A percentile compares a stretch with the other conserved stretches of the same genome.
Conservation (phyloP, 2,888 invertebrate species). For the Liodrosophila aerea region DNA sequence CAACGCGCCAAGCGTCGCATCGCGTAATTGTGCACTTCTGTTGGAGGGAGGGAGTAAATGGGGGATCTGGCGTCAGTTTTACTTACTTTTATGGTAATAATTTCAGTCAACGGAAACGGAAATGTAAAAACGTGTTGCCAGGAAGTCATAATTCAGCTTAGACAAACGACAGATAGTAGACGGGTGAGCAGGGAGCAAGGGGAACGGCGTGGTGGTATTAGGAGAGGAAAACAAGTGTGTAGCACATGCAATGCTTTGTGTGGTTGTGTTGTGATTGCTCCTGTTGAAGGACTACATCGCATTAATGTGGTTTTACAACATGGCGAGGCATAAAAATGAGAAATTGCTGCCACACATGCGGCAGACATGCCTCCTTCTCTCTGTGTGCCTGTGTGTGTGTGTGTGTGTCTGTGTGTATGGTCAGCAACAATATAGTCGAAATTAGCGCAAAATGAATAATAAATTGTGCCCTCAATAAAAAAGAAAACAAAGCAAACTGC, state of each 20-base stretch:
- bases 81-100: constrained; percentile 73
- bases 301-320: constrained; percentile 76
- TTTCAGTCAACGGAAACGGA: constrained; percentile 73
- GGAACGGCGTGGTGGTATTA: neutral
- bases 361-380: constrained; percentile 27
- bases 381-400: constrained; percentile 14
- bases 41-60: neutral
- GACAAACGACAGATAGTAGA: constrained; percentile 64
- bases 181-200: neutral
- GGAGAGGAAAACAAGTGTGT: constrained; percentile 1
- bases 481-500: constrained; percentile 25
- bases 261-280: constrained; percentile 35
- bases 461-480: constrained; percentile 68
- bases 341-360: constrained; percentile 72
- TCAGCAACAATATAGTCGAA: constrained; percentile 61
- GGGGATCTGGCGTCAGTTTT: constrained; percentile 35
- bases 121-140: constrained; percentile 77
- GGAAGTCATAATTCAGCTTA: constrained; percentile 77
- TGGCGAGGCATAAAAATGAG: constrained; percentile 73
- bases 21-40: constrained; percentile 62
- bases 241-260: constrained; percentile 62
- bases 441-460: constrained; percentile 76
- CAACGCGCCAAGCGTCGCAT: constrained; percentile 40
- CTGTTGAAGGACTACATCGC: constrained; percentile 64
- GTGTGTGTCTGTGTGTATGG: constrained; percentile 7